Conservation (phyloP, 2,797 vertebrate species). For the Agapornis canus region DNA sequence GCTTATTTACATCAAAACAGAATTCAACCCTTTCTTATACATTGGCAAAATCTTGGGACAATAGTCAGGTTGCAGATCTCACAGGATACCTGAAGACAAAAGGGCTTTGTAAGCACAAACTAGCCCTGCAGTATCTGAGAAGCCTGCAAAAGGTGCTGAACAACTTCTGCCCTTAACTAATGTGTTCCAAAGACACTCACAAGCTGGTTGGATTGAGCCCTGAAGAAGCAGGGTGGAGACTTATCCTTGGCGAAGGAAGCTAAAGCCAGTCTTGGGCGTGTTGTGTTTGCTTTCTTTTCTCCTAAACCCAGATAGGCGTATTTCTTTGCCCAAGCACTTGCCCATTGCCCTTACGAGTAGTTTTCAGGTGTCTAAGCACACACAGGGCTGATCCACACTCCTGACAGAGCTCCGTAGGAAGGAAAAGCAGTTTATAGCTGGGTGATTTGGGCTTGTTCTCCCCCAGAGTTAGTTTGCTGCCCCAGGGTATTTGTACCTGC, state of each 20-base stretch:
- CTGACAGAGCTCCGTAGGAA: rapidly evolving
- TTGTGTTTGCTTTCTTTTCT: not conserved
- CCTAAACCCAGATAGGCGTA: rapidly evolving
- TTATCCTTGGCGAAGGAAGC: not conserved
- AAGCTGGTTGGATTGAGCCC: not conserved
- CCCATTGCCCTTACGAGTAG: not conserved
- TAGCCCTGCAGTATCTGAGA: not conserved
- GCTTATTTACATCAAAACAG: not conserved
- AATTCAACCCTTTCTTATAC: not conserved
- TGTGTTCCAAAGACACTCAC: not conserved
- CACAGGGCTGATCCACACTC: rapidly evolving
- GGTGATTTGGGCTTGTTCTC: not conserved
- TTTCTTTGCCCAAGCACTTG: not conserved
- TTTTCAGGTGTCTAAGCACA: not conserved
- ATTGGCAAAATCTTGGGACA: not conserved
- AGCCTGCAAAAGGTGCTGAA: not conserved
- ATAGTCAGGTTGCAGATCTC: not conserved
- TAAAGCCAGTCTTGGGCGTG: rapidly evolving
- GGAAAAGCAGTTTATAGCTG: not conserved
- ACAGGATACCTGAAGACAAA: not conserved
- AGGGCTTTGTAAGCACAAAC: not conserved
- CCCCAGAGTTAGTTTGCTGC: not conserved
- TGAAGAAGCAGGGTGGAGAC: not conserved
- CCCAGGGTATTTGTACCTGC: not conserved
- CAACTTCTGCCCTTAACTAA: not conserved